Conservation (phyloP, 2,888 invertebrate species). For the Nomada fucata region DNA sequence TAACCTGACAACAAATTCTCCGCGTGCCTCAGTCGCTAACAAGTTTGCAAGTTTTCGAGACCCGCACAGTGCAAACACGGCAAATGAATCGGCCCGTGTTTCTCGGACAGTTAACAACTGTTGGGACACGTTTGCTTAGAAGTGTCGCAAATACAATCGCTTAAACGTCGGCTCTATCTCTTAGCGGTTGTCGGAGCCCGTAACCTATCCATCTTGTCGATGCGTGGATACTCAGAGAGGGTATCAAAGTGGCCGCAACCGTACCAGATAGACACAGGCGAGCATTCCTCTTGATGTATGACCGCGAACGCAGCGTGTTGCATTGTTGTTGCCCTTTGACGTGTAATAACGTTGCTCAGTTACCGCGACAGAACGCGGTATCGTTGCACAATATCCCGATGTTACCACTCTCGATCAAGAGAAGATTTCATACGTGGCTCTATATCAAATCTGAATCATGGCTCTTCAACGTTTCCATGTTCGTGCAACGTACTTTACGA, state of each 20-base stretch:
- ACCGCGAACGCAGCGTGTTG: constrained; percentile 44
- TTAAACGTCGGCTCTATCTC: constrained; percentile 49
- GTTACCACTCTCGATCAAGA: constrained; percentile 42
- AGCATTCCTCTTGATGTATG: constrained; percentile 46
- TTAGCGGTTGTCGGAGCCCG: constrained; percentile 16
- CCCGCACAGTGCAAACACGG: not conserved
- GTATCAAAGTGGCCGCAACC: constrained; percentile 49
- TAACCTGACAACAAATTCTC: not conserved
- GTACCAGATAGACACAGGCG: constrained; percentile 26
- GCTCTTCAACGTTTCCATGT: too few relatives aligned
- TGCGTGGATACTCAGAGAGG: constrained; percentile 36
- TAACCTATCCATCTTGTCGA: constrained; percentile 58
- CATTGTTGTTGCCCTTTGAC: constrained; percentile 59
- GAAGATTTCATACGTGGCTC: not conserved
- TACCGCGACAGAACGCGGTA: constrained; percentile 33
- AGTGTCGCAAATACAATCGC: constrained; percentile 62
- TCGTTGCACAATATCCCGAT: constrained; percentile 22
- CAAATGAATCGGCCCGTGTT: not conserved
- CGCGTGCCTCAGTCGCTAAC: not conserved
- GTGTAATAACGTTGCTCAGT: constrained; percentile 56
- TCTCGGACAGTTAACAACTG: not conserved
- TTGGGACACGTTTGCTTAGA: constrained; percentile 32
- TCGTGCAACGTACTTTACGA: too few relatives aligned
- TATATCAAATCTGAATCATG: constrained; percentile 11
- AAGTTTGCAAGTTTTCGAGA: not conserved